Evolutionary conservation across 2,113 vertebrate genomes (phyloP).

Genomic region (Phaethornis superciliosus): DNA sequence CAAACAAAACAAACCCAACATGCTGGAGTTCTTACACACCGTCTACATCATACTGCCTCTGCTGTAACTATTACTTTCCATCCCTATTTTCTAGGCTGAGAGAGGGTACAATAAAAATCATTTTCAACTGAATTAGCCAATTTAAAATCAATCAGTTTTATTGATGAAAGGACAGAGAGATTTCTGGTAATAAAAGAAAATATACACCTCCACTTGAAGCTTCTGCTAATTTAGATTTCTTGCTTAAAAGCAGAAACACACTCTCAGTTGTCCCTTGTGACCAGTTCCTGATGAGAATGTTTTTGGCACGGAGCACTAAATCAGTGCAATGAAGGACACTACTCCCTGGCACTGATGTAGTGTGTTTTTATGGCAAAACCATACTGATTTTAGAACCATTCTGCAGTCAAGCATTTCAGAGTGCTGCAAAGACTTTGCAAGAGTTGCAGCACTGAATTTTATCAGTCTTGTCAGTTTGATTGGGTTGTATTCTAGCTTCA

Average conservation of each 20-base stretch:
- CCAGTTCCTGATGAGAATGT: not conserved
- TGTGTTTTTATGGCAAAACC: not conserved
- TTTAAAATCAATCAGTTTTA: not conserved
- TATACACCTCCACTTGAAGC: not conserved
- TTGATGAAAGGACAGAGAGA: not conserved
- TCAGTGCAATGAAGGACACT: not conserved
- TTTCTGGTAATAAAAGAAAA: not conserved
- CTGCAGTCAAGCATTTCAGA: not conserved
- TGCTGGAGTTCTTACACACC: not conserved
- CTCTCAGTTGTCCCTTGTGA: not conserved
- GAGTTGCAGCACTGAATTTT: not conserved
- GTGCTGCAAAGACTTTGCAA: not conserved
- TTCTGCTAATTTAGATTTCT: conserved; percentile 14
- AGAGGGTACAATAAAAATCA: not conserved
- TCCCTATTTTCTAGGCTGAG: not conserved
- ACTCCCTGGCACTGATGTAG: not conserved
- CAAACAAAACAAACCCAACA: not conserved
- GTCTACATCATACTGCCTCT: not conserved
- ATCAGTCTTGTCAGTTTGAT: conserved; percentile 40
- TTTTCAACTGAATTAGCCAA: not conserved
- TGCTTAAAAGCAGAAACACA: conserved; percentile 12
- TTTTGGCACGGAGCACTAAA: not conserved
- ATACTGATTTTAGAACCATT: not conserved
- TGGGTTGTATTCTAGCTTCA: not conserved
- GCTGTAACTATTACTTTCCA: not conserved